phyloP scores from a whole-genome alignment of 2,888 invertebrate species.

The Leptinotarsa juncta region DNA sequence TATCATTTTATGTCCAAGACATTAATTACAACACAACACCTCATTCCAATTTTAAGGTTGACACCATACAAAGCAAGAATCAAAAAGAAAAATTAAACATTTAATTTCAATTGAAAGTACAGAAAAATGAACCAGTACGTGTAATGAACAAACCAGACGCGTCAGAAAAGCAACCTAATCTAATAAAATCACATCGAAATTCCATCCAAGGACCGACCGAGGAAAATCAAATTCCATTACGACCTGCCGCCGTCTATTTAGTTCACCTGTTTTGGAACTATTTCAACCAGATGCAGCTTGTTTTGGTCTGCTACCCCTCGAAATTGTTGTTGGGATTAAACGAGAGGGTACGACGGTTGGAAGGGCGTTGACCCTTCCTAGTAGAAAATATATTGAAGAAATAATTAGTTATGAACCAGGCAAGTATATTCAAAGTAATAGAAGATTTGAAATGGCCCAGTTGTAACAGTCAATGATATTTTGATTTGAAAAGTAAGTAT shows the following conservation, averaged over 20 bases:
- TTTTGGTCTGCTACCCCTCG: slow-evolving; percentile 16
- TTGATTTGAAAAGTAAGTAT: no score
- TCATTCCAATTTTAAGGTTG: no score
- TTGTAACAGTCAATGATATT: no score
- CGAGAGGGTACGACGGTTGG: neutral
- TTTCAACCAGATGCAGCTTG: slow-evolving; percentile 12
- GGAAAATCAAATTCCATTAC: slow-evolving; percentile 7
- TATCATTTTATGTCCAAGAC: no score
- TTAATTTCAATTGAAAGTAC: neutral
- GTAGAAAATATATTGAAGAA: neutral
- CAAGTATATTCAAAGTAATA: neutral
- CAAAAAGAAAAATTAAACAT: neutral
- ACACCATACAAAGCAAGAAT: no score
- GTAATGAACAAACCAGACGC: neutral
- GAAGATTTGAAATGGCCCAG: neutral
- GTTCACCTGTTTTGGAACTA: slow-evolving; percentile 11
- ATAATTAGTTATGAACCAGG: neutral
- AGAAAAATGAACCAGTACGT: no score
- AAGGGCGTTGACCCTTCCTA: slow-evolving; percentile 6
- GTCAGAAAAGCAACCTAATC: neutral
- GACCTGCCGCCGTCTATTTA: slow-evolving; percentile 8
- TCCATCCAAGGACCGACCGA: neutral
- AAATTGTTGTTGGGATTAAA: slow-evolving; percentile 9
- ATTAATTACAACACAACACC: no score
- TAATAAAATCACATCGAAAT: slow-evolving; percentile 2